A percentile compares a stretch with the other conserved stretches of the same genome.
Conservation (phyloP, 2,113 vertebrate species). For the Rattus norvegicus region DNA sequence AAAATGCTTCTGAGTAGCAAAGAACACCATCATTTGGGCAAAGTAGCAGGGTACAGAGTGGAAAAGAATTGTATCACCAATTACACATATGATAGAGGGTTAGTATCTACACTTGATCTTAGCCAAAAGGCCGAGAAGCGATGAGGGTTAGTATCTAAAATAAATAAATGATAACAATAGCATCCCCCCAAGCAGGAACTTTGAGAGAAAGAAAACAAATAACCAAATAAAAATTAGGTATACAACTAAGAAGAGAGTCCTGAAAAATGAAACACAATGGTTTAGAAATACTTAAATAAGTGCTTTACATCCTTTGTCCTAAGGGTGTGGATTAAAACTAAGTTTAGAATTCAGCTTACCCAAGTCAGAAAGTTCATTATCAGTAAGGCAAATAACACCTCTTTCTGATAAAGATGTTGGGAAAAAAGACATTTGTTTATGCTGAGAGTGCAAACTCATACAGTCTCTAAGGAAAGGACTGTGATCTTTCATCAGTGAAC, state of each 20-base stretch:
- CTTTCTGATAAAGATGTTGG: background rate
- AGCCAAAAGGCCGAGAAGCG: too few relatives aligned
- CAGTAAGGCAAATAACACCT: background rate
- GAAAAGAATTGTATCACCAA: background rate
- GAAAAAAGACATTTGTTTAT: background rate
- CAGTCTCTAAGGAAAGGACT: background rate
- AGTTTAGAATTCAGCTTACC: background rate
- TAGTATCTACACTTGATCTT: too few relatives aligned
- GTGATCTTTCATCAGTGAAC: background rate
- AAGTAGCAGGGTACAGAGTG: background rate
- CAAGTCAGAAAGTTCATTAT: background rate
- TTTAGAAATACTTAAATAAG: background rate
- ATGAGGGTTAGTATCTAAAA: background rate
- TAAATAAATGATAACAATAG: background rate
- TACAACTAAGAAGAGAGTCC: background rate
- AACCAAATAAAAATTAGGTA: background rate
- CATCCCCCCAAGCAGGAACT: background rate
- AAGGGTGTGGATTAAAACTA: background rate
- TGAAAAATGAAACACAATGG: background rate
- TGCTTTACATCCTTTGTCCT: background rate
- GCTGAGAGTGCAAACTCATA: background rate
- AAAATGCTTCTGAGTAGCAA: background rate
- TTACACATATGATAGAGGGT: background rate
- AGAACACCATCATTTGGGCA: background rate
- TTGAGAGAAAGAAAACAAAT: background rate